Evolutionary conservation across 2,888 invertebrate genomes (phyloP).

Genomic region (Hedychridium roseum): DNA sequence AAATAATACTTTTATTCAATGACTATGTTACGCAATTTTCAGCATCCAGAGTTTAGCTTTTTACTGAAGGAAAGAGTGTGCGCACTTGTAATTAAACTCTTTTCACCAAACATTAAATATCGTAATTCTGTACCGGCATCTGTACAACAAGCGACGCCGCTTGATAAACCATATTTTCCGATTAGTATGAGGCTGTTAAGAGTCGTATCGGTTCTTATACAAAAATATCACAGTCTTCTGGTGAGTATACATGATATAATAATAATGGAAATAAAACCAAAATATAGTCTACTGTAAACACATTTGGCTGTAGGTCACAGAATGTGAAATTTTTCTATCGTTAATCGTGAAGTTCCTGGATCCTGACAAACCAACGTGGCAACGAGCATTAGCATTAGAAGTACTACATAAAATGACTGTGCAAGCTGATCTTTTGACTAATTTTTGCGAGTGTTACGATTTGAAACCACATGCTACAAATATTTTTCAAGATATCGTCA

Average conservation of each 20-base stretch:
- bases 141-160: constrained; percentile 71
- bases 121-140: constrained; percentile 71
- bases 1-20: constrained; percentile 7
- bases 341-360: constrained; percentile 97
- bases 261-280: not conserved
- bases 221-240: constrained; percentile 89
- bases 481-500: constrained; percentile 94
- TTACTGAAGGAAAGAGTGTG: constrained; percentile 96
- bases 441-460: constrained; percentile 96
- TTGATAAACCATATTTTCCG: constrained; percentile 95
- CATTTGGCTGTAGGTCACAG: constrained; percentile 77
- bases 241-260: too few relatives aligned
- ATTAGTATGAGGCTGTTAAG: constrained; percentile 94
- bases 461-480: constrained; percentile 92
- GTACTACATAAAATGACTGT: constrained; percentile 94
- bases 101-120: constrained; percentile 98
- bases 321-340: constrained; percentile 98
- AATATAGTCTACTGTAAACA: not conserved
- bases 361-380: constrained; percentile 96
- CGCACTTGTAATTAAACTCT: constrained; percentile 96
- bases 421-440: constrained; percentile 85
- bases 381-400: constrained; percentile 92
- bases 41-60: constrained; percentile 95
- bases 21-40: constrained; percentile 49
- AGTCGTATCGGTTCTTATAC: constrained; percentile 91